A percentile compares a stretch with the other conserved stretches of the same genome.
These are phyloP conservation scores for Epinotia brunnichana DNA, from an alignment of 2,888 invertebrate genomes.

Conservation along the genomic window DNA sequence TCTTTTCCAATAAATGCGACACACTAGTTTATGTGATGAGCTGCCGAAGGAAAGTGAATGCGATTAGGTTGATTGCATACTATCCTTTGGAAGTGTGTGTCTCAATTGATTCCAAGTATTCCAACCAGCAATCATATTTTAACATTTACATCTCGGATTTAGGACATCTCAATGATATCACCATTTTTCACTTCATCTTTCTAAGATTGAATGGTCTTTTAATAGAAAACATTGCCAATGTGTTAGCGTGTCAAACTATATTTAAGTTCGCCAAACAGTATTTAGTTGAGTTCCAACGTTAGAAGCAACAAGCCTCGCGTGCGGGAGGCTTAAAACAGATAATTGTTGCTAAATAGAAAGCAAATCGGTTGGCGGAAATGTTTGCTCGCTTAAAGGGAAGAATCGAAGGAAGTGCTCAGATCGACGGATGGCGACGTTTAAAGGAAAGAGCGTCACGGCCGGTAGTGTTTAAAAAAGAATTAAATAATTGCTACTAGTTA, in stretches of 20 bases:
- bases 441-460: conserved; percentile 21
- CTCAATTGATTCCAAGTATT: not conserved
- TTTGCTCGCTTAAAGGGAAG: conserved; percentile 16
- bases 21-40: conserved; percentile 31
- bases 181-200: no score
- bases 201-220: no score
- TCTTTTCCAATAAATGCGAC: conserved; percentile 47
- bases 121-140: not conserved
- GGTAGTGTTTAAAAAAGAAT: not conserved
- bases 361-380: conserved; percentile 29
- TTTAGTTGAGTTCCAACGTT: not conserved
- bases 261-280: not conserved
- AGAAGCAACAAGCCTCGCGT: conserved; percentile 4
- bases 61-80: conserved; percentile 1
- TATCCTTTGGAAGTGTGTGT: not conserved
- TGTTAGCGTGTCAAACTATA: not conserved
- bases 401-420: conserved; percentile 39
- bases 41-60: conserved; percentile 17
- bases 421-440: conserved; percentile 23
- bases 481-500: not conserved
- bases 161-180: no score
- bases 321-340: not conserved
- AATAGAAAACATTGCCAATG: no score
- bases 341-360: conserved; percentile 33
- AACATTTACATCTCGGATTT: no score